Evolutionary conservation across 2,888 invertebrate species (phyloP), one percentile per base, ranked within the genome.

Genomic region (Rhorus exstirpatorius): DNA sequence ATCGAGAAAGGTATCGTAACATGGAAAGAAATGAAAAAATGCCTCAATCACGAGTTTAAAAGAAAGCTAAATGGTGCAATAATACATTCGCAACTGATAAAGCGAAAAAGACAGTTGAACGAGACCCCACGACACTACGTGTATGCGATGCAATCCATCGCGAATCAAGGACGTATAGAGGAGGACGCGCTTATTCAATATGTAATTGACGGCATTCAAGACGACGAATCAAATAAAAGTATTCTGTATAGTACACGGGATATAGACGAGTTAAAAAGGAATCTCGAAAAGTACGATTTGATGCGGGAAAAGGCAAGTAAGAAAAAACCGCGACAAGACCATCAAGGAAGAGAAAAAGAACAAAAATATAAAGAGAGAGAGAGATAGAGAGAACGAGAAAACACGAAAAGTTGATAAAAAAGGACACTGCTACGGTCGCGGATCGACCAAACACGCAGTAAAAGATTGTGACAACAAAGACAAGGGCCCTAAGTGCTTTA

Each of bases 121-220:
- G 84, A 87, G 68, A 85, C 38, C 0, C 35, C 53, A 3, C 61
- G 75, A 19, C 77, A 86, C n/a, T 87, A 87, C 44, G 21, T 86
- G 0, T 85, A 84, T 7, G 74, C 79, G 0, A 87, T 86, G 86
- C 74, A 74, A 19, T 82, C 83, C 14, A 86, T 85, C 12, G 85
- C 79, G 0, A 74, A 51, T 0, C 83, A 86, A 68, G 85, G 80
- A 0, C 1, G 71, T 17, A 19, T 87, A 0, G 85, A 87, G 24
- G 81, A 84, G 17, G 77, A 75, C 1, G 86, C 86, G 0, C 4
- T 86, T 0, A 81, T 86, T 0, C 83, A 86, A 4, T 78, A 87
- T 14, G 79, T 86, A 7, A 81, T 86, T 0, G 83, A 84, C 3
- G 87, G 84, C 0, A 60, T 86, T 0, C 81, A 46, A 4, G 85